Evolutionary conservation across 2,797 vertebrate genomes (phyloP).

Genomic region (Coilia nasus): DNA sequence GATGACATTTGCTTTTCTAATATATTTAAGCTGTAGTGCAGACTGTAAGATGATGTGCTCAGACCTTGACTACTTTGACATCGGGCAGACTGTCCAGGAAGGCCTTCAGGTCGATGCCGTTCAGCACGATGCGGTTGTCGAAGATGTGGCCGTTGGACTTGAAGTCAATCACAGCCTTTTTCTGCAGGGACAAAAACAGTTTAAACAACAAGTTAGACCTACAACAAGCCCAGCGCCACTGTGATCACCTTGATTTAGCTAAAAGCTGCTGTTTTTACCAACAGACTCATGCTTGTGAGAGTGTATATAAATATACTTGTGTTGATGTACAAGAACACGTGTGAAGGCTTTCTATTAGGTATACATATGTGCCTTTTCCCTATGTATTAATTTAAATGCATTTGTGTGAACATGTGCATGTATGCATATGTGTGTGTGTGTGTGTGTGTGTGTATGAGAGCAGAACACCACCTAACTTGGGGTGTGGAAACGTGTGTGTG

Average conservation of each 20-base stretch:
- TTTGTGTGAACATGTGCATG: too few relatives aligned
- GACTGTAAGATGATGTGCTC: constrained; percentile 19
- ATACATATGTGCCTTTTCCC: too few relatives aligned
- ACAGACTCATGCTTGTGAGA: neutral
- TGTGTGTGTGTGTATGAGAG: neutral
- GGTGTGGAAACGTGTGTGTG: constrained; percentile 87
- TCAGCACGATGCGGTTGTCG: constrained; percentile 97
- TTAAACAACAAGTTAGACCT: neutral
- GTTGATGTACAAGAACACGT: too few relatives aligned
- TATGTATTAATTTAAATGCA: too few relatives aligned
- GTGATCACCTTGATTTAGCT: neutral
- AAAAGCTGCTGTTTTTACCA: neutral
- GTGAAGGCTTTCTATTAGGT: too few relatives aligned
- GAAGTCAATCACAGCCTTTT: constrained; percentile 99
- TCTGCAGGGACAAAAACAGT: constrained; percentile 70
- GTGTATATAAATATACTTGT: neutral
- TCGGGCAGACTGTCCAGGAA: constrained; percentile 97
- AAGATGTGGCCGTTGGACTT: constrained; percentile 99
- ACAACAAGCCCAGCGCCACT: neutral
- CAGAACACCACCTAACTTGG: constrained; percentile 80
- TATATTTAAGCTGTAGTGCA: too few relatives aligned
- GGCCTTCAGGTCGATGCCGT: constrained; percentile 97
- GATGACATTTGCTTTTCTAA: too few relatives aligned
- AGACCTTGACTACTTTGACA: constrained; percentile 97
- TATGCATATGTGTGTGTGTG: too few relatives aligned